Percentiles rank a stretch among this genome's conserved stretches.
phyloP scores from a whole-genome alignment of 2,797 vertebrate species.

The Microcaecilia unicolor region DNA sequence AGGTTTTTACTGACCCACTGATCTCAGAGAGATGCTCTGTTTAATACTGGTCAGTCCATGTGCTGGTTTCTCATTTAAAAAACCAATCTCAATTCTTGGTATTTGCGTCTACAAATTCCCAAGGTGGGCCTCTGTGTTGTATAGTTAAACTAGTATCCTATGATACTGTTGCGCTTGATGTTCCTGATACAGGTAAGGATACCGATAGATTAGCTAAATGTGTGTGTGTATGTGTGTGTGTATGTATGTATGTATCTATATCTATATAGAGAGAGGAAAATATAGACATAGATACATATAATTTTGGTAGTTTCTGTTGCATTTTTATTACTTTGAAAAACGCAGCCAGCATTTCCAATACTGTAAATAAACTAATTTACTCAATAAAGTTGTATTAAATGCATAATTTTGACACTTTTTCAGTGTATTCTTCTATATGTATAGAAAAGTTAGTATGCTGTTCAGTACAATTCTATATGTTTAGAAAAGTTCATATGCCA shows the following conservation, averaged over 20 bases:
- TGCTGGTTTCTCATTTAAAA: conserved; percentile 54
- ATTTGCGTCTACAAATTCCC: conserved; percentile 46
- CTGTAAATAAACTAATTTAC: conserved; percentile 81
- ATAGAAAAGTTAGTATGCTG: conserved; percentile 35
- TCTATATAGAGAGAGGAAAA: too few relatives aligned
- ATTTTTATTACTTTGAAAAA: conserved; percentile 59
- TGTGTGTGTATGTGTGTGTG: too few relatives aligned
- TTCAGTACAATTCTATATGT: too few relatives aligned
- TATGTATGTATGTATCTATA: too few relatives aligned
- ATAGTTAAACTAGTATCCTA: conserved; percentile 56
- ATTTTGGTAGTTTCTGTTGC: conserved; percentile 55
- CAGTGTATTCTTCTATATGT: conserved; percentile 44
- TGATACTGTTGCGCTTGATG: conserved; percentile 59
- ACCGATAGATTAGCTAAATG: too few relatives aligned
- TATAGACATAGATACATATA: too few relatives aligned
- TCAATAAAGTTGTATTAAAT: conserved; percentile 91
- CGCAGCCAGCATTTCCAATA: conserved; percentile 61
- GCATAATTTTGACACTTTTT: conserved; percentile 67
- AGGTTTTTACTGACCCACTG: conserved; percentile 52
- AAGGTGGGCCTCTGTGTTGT: conserved; percentile 56
- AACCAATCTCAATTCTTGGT: conserved; percentile 50
- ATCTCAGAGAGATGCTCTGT: conserved; percentile 49
- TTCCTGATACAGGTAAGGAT: conserved; percentile 89
- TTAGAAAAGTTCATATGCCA: too few relatives aligned
- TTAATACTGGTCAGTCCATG: conserved; percentile 44